Evolutionary conservation across 1,140 invertebrate species (phyloP), one percentile per base, ranked within the genome.

Genomic region (Mya arenaria): DNA sequence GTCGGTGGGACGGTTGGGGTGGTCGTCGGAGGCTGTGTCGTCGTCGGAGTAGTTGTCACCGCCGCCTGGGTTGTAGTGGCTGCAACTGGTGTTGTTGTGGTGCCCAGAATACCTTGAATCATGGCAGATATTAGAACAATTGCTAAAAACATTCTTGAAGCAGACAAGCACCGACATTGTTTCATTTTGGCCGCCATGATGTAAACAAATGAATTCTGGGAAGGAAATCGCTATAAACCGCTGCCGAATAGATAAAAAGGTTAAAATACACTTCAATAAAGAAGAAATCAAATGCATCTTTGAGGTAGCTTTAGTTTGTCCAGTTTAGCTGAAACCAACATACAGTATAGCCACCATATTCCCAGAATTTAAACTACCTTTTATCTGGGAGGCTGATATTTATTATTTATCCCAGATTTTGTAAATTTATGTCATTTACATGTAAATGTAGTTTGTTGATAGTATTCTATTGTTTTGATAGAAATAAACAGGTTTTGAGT

Each of bases 121-220:
- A 63, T 65, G 10, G 62, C 5, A 36, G 25, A 78, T 17, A 75
- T 62, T 17, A n/a, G 10, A 32, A 71, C 60, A 71, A 41, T 23
- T 48, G 3, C n/a, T 17, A 71, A 71, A 41, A 28, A 37, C 32
- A 37, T 60, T n/a, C 32, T n/a, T 34, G 10, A 36, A 6, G n/a
- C 17, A 44, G 52, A 80, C 66, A 69, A 44, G 62, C 36, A 68
- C 65, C 55, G 52, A 69, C 55, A 69, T 80, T 60, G 77, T 80
- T 80, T 80, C 77, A 80, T 80, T 80, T 80, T 71, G 28, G 66
- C 65, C 77, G 77, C 77, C 77, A 80, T 80, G 77, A 80, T 80
- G 77, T 80, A 80, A 36, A 80, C 77, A 80, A 78, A 78, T 44
- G 77, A 80, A 80, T 80, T 62, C 41, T 80, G 77, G 77, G 77